phyloP scores from a whole-genome alignment of 1,140 invertebrate species.

The Euborellia annulipes region DNA sequence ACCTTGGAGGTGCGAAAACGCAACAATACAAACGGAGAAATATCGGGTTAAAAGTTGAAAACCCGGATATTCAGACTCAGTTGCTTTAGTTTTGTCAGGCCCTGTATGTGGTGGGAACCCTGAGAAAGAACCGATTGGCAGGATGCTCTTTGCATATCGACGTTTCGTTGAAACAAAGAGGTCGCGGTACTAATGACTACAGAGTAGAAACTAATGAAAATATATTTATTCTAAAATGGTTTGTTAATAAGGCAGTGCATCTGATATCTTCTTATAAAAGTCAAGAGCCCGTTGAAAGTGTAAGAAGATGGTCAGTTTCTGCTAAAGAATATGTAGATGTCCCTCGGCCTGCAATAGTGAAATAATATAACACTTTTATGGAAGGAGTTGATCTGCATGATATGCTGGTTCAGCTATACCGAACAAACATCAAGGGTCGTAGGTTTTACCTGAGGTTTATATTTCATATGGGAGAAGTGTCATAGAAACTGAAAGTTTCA shows the following conservation, averaged over 20 bases:
- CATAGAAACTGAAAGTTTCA: too few relatives aligned
- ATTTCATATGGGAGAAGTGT: constrained; percentile 21
- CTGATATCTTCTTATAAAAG: constrained; percentile 26
- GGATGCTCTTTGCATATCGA: constrained; percentile 14
- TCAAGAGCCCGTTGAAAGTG: constrained; percentile 19
- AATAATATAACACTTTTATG: constrained; percentile 25
- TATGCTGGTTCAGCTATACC: constrained; percentile 27
- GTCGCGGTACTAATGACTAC: constrained; percentile 18
- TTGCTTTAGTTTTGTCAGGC: too few relatives aligned
- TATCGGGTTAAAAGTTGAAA: too few relatives aligned
- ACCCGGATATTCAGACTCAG: too few relatives aligned
- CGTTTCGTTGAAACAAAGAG: constrained; percentile 23
- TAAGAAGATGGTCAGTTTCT: constrained; percentile 20
- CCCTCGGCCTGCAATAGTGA: constrained; percentile 24
- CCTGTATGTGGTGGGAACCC: too few relatives aligned
- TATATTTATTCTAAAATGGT: constrained; percentile 24
- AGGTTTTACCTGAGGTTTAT: constrained; percentile 17
- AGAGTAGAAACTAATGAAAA: constrained; percentile 12
- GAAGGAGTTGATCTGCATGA: constrained; percentile 27
- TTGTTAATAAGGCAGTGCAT: constrained; percentile 28
- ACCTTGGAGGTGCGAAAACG: too few relatives aligned
- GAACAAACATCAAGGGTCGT: constrained; percentile 14
- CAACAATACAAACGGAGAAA: too few relatives aligned
- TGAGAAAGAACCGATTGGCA: background rate
- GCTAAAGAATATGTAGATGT: constrained; percentile 21